Evolutionary conservation across 2,888 invertebrate species (phyloP).

Genomic region (Drosophila fulvimacula): DNA sequence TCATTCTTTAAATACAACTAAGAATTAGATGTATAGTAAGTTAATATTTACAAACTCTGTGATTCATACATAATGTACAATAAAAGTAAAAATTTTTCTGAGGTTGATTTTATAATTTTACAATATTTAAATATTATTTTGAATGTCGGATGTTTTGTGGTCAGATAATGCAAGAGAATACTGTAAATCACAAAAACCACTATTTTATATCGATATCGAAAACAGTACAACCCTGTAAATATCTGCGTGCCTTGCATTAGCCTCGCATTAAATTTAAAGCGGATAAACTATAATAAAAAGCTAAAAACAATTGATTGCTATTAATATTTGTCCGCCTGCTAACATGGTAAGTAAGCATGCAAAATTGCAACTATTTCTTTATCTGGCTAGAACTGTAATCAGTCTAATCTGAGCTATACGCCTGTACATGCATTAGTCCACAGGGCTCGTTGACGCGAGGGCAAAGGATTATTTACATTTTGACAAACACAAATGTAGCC

Average conservation of each 20-base stretch:
- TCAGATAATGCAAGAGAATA: background rate
- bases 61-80: constrained; percentile 21
- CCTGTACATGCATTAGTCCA: constrained; percentile 17
- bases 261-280: constrained; percentile 8
- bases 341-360: constrained; percentile 35
- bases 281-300: background rate
- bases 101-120: background rate
- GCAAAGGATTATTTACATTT: constrained; percentile 40
- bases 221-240: constrained; percentile 11
- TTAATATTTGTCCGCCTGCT: background rate
- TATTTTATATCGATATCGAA: constrained; percentile 3
- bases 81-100: background rate
- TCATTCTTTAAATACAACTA: background rate
- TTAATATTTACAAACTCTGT: constrained; percentile 24
- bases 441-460: constrained; percentile 7
- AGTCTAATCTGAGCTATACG: background rate
- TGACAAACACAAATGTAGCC: constrained; percentile 12
- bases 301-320: background rate
- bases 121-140: background rate
- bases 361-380: too few species aligned
- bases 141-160: background rate
- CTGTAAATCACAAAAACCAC: background rate
- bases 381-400: background rate
- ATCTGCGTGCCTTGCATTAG: constrained; percentile 21
- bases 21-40: background rate